Evolutionary conservation across 2,888 invertebrate species (phyloP), one percentile per base, ranked within the genome.

Genomic region (Apotomis capreana): DNA sequence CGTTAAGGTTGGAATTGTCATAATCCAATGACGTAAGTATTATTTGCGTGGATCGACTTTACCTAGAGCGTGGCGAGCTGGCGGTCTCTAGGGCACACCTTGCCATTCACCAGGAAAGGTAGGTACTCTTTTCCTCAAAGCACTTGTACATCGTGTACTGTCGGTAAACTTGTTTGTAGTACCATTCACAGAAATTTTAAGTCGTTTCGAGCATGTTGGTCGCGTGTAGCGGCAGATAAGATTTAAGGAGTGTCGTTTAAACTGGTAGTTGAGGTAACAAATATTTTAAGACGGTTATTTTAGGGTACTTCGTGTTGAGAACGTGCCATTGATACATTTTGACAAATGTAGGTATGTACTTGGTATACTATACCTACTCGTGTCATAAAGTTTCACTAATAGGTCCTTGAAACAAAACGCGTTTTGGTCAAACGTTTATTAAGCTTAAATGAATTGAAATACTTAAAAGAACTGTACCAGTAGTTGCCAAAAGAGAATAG

Each of bases 1-100:
- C 78, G 76, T 76, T 63, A 75, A 77, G 76, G 74, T 67, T 75
- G 69, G 69, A 71, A 76, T 76, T 78, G 78, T 78, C 74, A 76
- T 78, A 78, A 74, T 64, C 64, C 46, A 55, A 64, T 73, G 73
- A 73, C 68, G 73, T 69, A 73, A 73, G 55, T 58, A 63, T 69
- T 73, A 69, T 73, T 73, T 69, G 68, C 64, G 69, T 72, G 58
- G 36, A 12, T 40, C 68, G 63, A 40, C 58, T 63, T 69, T 58
- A 70, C 70, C 70, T 70, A 57, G 67, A 70, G 46, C 65, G 67
- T 55, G 54, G 12, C 13, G 59, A 63, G 46, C 59, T 70, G 54
- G 12, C 13, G 59, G 68, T 54, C 59, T 70, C 70, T 69, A 57
- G 68, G 72, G 59, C 71, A 68, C 72, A 52, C 72, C 63, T 68